phyloP scores from a whole-genome alignment of 2,113 vertebrate species.

The Turdus rufiventris region DNA sequence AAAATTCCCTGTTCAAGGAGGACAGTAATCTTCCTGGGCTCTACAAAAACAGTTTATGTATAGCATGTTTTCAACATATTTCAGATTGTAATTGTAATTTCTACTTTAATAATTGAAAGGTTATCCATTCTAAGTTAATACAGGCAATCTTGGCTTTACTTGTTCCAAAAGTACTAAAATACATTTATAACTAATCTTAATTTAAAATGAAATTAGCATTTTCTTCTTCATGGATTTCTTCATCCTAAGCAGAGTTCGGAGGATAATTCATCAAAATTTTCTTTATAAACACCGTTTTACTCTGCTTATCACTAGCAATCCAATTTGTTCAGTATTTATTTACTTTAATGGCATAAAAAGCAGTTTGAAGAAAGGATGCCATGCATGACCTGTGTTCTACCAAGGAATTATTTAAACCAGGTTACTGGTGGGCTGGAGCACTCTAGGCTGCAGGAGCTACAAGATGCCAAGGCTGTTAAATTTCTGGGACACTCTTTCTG shows the following conservation, averaged over 20 bases:
- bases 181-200: not conserved
- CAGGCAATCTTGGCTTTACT: not conserved
- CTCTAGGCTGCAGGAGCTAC: not conserved
- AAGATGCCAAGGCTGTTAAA: not conserved
- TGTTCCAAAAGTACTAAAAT: not conserved
- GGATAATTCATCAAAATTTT: not conserved
- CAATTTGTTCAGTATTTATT: not conserved
- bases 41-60: not conserved
- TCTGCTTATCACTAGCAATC: not conserved
- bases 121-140: not conserved
- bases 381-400: not conserved
- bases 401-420: not conserved
- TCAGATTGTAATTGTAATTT: not conserved
- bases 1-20: accelerated
- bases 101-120: not conserved
- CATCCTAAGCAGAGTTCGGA: not conserved
- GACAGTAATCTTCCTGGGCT: not conserved
- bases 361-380: not conserved
- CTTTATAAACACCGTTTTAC: not conserved
- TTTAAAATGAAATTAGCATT: not conserved
- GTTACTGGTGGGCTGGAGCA: not conserved
- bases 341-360: not conserved
- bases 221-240: not conserved
- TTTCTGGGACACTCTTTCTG: not conserved
- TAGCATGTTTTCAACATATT: not conserved